phyloP scores from a whole-genome alignment of 2,888 invertebrate species.

The Hypsopygia costalis region DNA sequence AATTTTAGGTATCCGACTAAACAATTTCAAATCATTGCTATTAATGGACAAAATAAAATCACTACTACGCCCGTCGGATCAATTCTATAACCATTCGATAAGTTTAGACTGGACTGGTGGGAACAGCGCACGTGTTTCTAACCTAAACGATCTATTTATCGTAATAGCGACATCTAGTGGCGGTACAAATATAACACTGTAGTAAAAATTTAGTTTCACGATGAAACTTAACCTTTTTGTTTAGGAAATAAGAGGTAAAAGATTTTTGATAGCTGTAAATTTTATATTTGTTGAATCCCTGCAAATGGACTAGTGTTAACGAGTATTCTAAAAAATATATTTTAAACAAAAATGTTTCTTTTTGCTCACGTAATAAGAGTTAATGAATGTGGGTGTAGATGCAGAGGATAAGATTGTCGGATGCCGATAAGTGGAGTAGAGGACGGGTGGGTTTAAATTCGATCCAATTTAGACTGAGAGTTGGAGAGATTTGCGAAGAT shows the following conservation, averaged over 20 bases:
- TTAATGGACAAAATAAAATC: too few relatives aligned
- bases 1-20: too few relatives aligned
- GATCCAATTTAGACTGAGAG: constrained; percentile 4
- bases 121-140: constrained; percentile 17
- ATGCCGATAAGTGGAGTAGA: constrained; percentile 6
- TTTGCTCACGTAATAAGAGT: background rate
- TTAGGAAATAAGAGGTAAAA: too few relatives aligned
- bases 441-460: constrained; percentile 4
- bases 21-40: too few relatives aligned
- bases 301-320: background rate
- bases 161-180: constrained; percentile 14
- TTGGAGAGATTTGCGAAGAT: background rate
- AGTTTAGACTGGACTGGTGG: too few relatives aligned
- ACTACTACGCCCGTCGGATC: too few relatives aligned
- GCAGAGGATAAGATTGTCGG: background rate
- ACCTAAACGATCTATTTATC: constrained; percentile 23
- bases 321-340: background rate
- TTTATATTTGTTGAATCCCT: too few relatives aligned
- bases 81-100: too few relatives aligned
- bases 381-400: background rate
- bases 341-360: background rate
- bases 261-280: too few relatives aligned
- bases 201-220: too few relatives aligned
- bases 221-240: too few relatives aligned
- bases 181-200: too few relatives aligned